Conservation (phyloP, 1,140 invertebrate genomes). For the Atta colombica region DNA sequence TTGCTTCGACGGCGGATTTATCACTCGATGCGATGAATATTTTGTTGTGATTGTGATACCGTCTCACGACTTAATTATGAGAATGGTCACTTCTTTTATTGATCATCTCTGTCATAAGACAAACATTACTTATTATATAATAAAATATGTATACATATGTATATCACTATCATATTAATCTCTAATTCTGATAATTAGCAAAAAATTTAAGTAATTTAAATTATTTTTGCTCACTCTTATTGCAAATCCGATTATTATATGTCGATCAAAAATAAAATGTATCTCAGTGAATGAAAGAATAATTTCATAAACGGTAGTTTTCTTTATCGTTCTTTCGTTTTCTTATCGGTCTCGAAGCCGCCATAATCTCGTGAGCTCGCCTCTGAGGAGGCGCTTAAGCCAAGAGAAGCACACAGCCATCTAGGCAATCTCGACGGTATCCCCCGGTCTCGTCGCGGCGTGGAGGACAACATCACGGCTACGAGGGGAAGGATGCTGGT, state of each 20-base stretch:
- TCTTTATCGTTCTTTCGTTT: constrained; percentile 8
- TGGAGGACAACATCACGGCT: constrained; percentile 41
- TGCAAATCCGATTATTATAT: background rate
- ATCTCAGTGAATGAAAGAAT: background rate
- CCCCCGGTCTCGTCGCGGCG: constrained; percentile 32
- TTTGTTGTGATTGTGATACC: constrained; percentile 59
- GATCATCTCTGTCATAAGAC: no score
- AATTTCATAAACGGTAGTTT: background rate
- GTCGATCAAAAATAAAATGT: background rate
- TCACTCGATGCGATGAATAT: constrained; percentile 73
- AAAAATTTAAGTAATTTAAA: background rate
- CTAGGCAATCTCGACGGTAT: constrained; percentile 58
- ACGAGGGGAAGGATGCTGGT: constrained; percentile 17
- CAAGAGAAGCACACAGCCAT: constrained; percentile 32
- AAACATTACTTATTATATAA: no score
- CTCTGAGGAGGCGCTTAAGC: constrained; percentile 39
- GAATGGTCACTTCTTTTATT: background rate
- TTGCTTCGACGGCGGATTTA: constrained; percentile 73
- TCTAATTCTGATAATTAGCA: background rate
- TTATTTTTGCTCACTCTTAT: background rate
- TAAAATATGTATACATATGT: background rate
- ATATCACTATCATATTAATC: background rate
- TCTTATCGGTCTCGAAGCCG: background rate
- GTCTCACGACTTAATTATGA: constrained; percentile 53
- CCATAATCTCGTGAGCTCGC: constrained; percentile 46